Conservation (phyloP, 2,888 invertebrate species). For the Empis livida region DNA sequence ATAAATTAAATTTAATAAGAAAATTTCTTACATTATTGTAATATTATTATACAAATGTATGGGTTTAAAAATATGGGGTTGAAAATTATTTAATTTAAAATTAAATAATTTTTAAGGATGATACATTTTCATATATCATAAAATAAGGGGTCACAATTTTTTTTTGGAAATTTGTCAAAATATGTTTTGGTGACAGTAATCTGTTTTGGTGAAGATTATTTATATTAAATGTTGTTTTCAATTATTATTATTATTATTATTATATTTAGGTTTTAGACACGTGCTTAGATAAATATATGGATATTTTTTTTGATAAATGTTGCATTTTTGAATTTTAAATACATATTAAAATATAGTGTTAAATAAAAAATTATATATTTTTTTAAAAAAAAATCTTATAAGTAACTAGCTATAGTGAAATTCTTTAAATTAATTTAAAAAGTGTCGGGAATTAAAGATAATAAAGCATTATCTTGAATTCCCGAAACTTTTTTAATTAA, state of each 20-base stretch:
- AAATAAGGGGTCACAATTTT: constrained; percentile 19
- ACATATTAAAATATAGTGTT: too few species aligned
- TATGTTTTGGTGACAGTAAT: constrained; percentile 38
- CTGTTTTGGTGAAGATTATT: constrained; percentile 32
- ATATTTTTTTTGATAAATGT: too few species aligned
- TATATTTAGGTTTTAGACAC: constrained; percentile 7
- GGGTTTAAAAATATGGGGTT: neutral
- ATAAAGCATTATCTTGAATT: too few species aligned
- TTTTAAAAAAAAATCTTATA: too few species aligned
- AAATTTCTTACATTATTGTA: constrained; percentile 11
- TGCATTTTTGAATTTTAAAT: too few species aligned
- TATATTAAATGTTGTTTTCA: constrained; percentile 5
- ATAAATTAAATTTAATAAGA: neutral
- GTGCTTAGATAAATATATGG: neutral
- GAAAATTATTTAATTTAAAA: neutral
- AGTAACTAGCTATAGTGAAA: too few species aligned
- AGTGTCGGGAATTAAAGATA: too few species aligned
- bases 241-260: constrained; percentile 5
- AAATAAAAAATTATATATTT: too few species aligned
- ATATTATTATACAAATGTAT: constrained; percentile 10
- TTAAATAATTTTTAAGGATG: constrained; percentile 4
- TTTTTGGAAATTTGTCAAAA: constrained; percentile 15
- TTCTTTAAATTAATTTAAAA: too few species aligned
- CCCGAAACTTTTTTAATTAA: too few species aligned
- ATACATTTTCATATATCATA: constrained; percentile 4